Conservation (phyloP, 2,113 vertebrate genomes). For the Tupaia chinensis region DNA sequence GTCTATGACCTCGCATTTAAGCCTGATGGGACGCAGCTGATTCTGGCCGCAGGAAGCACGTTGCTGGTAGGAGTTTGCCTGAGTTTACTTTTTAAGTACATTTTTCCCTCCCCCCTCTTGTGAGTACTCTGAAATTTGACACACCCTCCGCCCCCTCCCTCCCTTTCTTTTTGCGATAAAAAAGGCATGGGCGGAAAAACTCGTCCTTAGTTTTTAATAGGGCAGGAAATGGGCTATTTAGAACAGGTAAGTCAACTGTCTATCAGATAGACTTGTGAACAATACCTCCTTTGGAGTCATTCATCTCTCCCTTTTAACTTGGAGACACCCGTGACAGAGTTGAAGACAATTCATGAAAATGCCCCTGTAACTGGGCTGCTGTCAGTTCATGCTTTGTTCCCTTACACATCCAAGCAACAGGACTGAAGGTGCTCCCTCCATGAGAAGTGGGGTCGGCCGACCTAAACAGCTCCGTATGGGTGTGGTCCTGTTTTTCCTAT, state of each 20-base stretch:
- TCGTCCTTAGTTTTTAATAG: slow-evolving; percentile 70
- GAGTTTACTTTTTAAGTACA: slow-evolving; percentile 67
- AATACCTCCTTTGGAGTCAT: slow-evolving; percentile 52
- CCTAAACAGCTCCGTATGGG: slow-evolving; percentile 65
- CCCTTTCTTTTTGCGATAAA: slow-evolving; percentile 66
- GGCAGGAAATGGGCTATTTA: slow-evolving; percentile 67
- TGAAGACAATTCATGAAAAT: slow-evolving; percentile 68
- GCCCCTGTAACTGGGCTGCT: slow-evolving; percentile 53
- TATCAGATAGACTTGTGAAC: slow-evolving; percentile 70
- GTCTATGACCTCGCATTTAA: slow-evolving; percentile 98
- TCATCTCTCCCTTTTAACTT: slow-evolving; percentile 57
- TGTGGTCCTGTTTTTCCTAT: slow-evolving; percentile 47
- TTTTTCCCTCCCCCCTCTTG: slow-evolving; percentile 18
- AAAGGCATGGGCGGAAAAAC: slow-evolving; percentile 69
- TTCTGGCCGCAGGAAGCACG: slow-evolving; percentile 96
- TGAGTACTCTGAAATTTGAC: slow-evolving; percentile 76
- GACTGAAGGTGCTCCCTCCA: not conserved
- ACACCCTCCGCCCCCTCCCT: no score
- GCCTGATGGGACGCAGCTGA: slow-evolving; percentile 97
- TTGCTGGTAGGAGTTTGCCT: slow-evolving; percentile 92
- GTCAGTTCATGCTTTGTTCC: slow-evolving; percentile 71
- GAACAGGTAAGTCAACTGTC: slow-evolving; percentile 69
- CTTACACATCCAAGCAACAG: slow-evolving; percentile 42
- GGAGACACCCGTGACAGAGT: slow-evolving; percentile 35
- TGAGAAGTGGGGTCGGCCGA: not conserved